A percentile compares a stretch with the other conserved stretches of the same genome.
phyloP scores from a whole-genome alignment of 1,140 invertebrate species.

The Drosophila melanogaster region Release_6_plus_ISO1_MT NT_037436.4:18027001-18027500 shows the following conservation, averaged over 20 bases:
- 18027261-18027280: not conserved
- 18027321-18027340: slow-evolving; percentile 33
- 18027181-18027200: too few relatives aligned
- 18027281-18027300: slow-evolving; percentile 5
- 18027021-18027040: too few relatives aligned
- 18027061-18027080: too few relatives aligned
- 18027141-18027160: too few relatives aligned
- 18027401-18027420: slow-evolving; percentile 29
- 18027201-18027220: not conserved
- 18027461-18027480: slow-evolving; percentile 19
- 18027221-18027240: not conserved
- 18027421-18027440: not conserved
- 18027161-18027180: too few relatives aligned
- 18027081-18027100: too few relatives aligned
- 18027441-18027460: not conserved
- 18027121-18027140: too few relatives aligned
- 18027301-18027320: slow-evolving; percentile 4
- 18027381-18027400: slow-evolving; percentile 65
- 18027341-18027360: slow-evolving; percentile 29
- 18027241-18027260: not conserved
- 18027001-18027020: not conserved
- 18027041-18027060: too few relatives aligned
- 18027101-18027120: too few relatives aligned
- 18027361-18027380: slow-evolving; percentile 12
- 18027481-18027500: slow-evolving; percentile 64